phyloP scores from a whole-genome alignment of 2,888 invertebrate species.

The Nesidiocoris tenuis region DNA sequence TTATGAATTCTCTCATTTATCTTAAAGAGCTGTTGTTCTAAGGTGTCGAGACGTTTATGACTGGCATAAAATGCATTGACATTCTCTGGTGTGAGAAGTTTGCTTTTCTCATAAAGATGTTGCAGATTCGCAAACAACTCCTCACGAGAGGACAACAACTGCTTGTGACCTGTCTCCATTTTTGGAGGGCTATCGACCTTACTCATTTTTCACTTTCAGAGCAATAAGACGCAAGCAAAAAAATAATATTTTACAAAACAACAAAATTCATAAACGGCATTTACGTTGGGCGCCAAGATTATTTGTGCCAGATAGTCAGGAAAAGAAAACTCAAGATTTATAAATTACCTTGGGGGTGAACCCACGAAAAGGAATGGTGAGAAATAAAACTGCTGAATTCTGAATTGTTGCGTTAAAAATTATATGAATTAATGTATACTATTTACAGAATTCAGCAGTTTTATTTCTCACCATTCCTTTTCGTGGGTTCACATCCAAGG shows the following conservation, averaged over 20 bases:
- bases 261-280: not conserved
- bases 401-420: too few species aligned
- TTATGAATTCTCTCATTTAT: not conserved
- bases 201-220: not conserved
- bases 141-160: not conserved
- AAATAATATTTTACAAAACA: not conserved
- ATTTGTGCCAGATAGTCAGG: not conserved
- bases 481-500: too few species aligned
- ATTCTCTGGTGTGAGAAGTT: not conserved
- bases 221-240: too few species aligned
- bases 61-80: constrained; percentile 5
- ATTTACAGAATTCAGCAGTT: too few species aligned
- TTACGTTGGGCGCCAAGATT: not conserved
- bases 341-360: too few species aligned
- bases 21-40: constrained; percentile 2
- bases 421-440: too few species aligned
- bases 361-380: too few species aligned
- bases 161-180: not conserved
- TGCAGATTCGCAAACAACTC: not conserved
- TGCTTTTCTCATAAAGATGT: constrained; percentile 4
- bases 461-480: too few species aligned
- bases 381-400: too few species aligned
- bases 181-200: not conserved
- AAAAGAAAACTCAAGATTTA: too few species aligned
- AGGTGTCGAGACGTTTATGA: not conserved